Percentiles rank a stretch among this genome's conserved stretches.
These are phyloP conservation scores for Chydorus sphaericus DNA, from an alignment of 2,888 invertebrate species.

Conservation along the genomic window DNA sequence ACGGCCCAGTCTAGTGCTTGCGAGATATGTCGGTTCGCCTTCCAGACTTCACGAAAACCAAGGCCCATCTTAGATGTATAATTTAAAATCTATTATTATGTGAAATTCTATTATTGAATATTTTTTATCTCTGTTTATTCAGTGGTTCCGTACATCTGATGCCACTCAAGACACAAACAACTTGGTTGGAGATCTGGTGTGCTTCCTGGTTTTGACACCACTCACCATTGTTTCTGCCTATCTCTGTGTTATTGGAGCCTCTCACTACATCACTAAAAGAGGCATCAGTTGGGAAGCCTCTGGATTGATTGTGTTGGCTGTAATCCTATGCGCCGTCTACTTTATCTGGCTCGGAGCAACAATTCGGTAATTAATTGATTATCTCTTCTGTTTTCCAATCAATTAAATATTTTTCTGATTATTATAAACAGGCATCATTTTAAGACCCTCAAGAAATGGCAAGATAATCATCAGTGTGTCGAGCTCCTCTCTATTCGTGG, in stretches of 20 bases:
- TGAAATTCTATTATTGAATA: neutral
- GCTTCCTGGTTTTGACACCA: conserved; percentile 41
- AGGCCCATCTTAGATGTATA: conserved; percentile 33
- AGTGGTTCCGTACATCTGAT: conserved; percentile 40
- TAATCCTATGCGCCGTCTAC: conserved; percentile 21
- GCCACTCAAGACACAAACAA: conserved; percentile 30
- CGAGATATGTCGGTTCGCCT: conserved; percentile 54
- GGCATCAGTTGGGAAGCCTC: conserved; percentile 20
- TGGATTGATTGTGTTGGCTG: conserved; percentile 21
- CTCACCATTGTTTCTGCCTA: conserved; percentile 35
- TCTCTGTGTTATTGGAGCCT: conserved; percentile 33
- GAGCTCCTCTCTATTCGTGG: neutral
- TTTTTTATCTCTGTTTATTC: conserved; percentile 33
- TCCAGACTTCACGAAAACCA: conserved; percentile 42
- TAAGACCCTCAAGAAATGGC: conserved; percentile 6
- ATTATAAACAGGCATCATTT: conserved; percentile 6
- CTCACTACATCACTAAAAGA: conserved; percentile 26
- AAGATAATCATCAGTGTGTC: conserved; percentile 9
- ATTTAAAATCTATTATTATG: conserved; percentile 16
- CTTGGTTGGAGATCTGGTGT: conserved; percentile 37
- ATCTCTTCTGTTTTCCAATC: neutral
- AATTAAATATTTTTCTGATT: neutral
- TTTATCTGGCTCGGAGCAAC: conserved; percentile 23
- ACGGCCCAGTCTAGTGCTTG: conserved; percentile 54
- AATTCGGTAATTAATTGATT: conserved; percentile 17